Percentiles rank a stretch among this genome's conserved stretches.
Conservation (phyloP, 2,888 invertebrate genomes). For the Graphium colonna region DNA sequence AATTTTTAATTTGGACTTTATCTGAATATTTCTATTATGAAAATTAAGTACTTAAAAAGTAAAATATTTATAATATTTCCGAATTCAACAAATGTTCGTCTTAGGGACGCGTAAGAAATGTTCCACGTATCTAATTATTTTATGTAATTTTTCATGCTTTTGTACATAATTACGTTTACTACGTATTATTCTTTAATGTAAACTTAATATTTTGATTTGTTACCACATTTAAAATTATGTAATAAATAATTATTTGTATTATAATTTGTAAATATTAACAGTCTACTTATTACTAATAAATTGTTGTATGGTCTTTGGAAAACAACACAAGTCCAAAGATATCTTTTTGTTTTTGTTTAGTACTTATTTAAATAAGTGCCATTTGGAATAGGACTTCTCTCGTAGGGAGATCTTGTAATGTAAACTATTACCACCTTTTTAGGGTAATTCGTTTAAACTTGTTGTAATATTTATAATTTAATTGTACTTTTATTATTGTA, state of each 20-base stretch:
- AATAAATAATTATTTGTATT: not conserved
- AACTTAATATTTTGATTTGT: no score
- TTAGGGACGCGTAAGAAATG: no score
- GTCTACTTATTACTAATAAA: not conserved
- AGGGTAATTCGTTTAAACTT: slow-evolving; percentile 16
- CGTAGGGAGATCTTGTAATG: slow-evolving; percentile 8
- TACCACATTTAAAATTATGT: slow-evolving; percentile 5
- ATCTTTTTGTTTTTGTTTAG: slow-evolving; percentile 5
- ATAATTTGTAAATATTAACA: slow-evolving; percentile 7
- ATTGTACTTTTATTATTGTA: slow-evolving; percentile 12
- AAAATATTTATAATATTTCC: no score
- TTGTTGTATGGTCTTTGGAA: slow-evolving; percentile 14
- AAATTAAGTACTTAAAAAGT: no score
- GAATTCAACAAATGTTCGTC: no score
- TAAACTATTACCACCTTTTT: slow-evolving; percentile 26
- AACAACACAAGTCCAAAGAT: slow-evolving; percentile 14
- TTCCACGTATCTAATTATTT: no score
- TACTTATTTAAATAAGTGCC: slow-evolving; percentile 22
- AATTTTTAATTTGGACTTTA: no score
- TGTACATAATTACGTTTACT: no score
- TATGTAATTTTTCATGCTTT: no score
- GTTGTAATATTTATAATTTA: slow-evolving; percentile 21
- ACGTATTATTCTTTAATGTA: no score
- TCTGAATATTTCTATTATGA: no score
- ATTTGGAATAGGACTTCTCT: slow-evolving; percentile 17